Evolutionary conservation across 2,113 vertebrate species (phyloP), one percentile per base, ranked within the genome.

Genomic region (Panurus biarmicus): DNA sequence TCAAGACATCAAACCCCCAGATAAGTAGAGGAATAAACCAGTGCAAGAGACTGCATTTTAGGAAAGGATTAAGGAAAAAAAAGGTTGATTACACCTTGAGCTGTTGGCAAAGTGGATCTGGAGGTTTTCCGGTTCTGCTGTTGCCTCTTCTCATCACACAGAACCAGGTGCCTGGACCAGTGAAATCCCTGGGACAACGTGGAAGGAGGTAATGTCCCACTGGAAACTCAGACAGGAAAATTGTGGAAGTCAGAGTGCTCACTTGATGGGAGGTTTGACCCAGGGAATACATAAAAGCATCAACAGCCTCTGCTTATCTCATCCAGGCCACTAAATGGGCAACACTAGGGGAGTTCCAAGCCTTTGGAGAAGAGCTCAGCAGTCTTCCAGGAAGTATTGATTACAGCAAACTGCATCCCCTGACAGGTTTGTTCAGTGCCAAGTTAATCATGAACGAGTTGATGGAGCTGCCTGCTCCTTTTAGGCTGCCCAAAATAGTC

Each of bases 401-500:
- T 87, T 65, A 29, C 57, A 64, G 40, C 14, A 76, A 86, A 88
- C 73, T 66, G 5, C 25, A 18, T 40, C 61, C 78, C 65, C 77
- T 89, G 89, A 77, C 47, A 74, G 64, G 38, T 24, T 71, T 2
- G 0, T 23, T 85, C 84, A 44, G 69, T 36, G 60, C 77, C 48
- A 94, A 71, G 69, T 89, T 91, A 73, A 91, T 91, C 93, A 91
- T 31, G 65, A 92, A 50, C 3, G 24, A 78, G 77, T 65, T 93
- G 90, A 91, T 91, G 89, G 75, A 96, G 62, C 70, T 87, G 40
- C 75, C 77, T 85, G 64, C 65, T 91, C 73, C 66, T 57, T 61
- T 87, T 45, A 72, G 61, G 66, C 74, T 72, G 77, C 62, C 53
- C 85, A 78, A 44, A 71, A 78, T 25, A 58, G 28, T 36, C 70